Evolutionary conservation across 2,797 vertebrate genomes (phyloP), one percentile per base, ranked within the genome.

Genomic region (Prionace glauca): DNA sequence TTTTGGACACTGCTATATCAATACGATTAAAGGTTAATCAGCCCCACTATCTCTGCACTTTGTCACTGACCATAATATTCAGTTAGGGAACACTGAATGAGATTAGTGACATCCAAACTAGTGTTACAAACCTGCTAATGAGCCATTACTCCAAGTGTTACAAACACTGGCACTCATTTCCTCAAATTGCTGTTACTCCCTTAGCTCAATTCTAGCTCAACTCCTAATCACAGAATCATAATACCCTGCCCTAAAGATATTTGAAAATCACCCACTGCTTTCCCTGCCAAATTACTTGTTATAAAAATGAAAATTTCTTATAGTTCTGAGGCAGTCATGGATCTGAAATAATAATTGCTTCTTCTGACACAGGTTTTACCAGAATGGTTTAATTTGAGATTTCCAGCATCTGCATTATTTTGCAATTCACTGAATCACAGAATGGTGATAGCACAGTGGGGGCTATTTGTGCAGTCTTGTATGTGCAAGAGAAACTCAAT

Each of bases 301-400:
- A 18, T 20, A 69, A 69, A 69, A 69, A 20, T 0, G 3, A 2
- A 69, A 69, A 69, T 18, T 3, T 69, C 67, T 69, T 69, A 16
- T 18, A 18, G 16, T 69, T 20, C 99, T 96, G 99, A 65, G 10
- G 14, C 62, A 29, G 26, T 32, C 26, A 74, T 74, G 1, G 72
- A 74, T 29, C 8, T 74, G 72, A 74, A 74, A 74, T 10, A 11
- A 32, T 74, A 74, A 32, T 29, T 74, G 72, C 29, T 32, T 74
- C 72, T 32, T 9, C 12, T 8, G 29, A 10, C 9, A 74, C 29
- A 32, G 10, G 32, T 74, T 26, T 26, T 74, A 29, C 29, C 72
- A 74, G 72, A 29, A 32, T 32, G 72, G 9, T 74, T 74, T 32
- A 32, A 74, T 32, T 74, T 74, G 26, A 32, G 72, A 74, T 74